Evolutionary conservation across 1,140 invertebrate species (phyloP).

Genomic region (Drosophila chauvacae): DNA sequence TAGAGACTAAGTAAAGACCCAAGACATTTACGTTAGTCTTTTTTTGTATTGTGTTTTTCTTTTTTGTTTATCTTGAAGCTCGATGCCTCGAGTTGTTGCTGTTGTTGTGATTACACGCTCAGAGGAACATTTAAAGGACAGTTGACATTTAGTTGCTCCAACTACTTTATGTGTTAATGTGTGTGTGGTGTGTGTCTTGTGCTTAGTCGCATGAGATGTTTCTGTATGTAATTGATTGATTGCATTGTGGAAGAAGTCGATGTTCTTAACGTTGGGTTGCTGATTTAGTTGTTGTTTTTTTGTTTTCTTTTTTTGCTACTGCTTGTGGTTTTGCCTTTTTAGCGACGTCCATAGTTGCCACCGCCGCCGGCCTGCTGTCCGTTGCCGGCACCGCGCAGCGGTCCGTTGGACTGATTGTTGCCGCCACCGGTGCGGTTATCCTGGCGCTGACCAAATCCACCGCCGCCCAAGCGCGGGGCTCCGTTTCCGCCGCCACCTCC

Average conservation of each 20-base stretch:
- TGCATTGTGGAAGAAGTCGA: conserved; percentile 79
- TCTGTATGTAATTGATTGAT: conserved; percentile 65
- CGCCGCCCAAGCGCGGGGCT: conserved; percentile 62
- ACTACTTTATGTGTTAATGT: conserved; percentile 32
- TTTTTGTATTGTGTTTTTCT: background rate
- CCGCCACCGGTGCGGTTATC: conserved; percentile 73
- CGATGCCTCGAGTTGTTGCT: conserved; percentile 24
- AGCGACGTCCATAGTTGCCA: conserved; percentile 74
- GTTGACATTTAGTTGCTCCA: conserved; percentile 30
- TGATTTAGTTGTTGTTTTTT: conserved; percentile 39
- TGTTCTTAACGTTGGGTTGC: conserved; percentile 73
- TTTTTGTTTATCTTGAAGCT: conserved; percentile 5
- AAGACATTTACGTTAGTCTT: conserved; percentile 16
- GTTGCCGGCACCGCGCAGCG: conserved; percentile 69
- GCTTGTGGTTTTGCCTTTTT: conserved; percentile 40
- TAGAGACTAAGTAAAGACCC: conserved; percentile 44
- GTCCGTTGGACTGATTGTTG: conserved; percentile 64
- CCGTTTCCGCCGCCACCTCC: conserved; percentile 68
- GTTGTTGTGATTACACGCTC: conserved; percentile 25
- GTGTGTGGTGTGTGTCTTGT: conserved; percentile 36
- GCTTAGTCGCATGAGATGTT: conserved; percentile 24
- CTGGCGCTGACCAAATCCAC: conserved; percentile 73
- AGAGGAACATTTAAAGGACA: conserved; percentile 40
- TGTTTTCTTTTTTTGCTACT: conserved; percentile 21
- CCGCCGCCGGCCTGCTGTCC: conserved; percentile 64